Conservation (phyloP, 1,140 invertebrate species). For the Probaryconus sp. region DNA sequence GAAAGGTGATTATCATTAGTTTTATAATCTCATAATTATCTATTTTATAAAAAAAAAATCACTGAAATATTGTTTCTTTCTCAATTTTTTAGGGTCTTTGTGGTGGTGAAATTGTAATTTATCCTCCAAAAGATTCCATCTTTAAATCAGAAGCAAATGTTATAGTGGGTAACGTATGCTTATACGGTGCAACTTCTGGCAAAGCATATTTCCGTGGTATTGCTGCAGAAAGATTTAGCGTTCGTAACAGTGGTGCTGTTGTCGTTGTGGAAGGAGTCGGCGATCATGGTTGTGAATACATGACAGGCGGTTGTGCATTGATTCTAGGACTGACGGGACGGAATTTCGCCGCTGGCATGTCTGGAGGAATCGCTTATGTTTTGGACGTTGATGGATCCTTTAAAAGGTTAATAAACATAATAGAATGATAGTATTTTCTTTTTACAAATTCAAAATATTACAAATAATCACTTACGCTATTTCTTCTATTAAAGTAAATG, state of each 20-base stretch:
- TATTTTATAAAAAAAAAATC: constrained; percentile 13
- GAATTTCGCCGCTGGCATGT: constrained; percentile 99
- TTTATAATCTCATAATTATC: not conserved
- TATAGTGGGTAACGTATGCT: constrained; percentile 98
- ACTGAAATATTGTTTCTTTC: not conserved
- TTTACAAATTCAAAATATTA: too few relatives aligned
- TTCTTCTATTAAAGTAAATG: constrained; percentile 85
- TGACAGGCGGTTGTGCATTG: constrained; percentile 96
- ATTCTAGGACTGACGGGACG: constrained; percentile 96
- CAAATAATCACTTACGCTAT: too few relatives aligned
- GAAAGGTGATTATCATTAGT: constrained; percentile 75
- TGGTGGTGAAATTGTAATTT: constrained; percentile 96
- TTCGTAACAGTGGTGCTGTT: constrained; percentile 96
- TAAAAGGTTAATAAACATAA: constrained; percentile 76
- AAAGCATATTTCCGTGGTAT: constrained; percentile 97
- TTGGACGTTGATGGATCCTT: constrained; percentile 93
- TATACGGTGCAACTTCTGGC: constrained; percentile 98
- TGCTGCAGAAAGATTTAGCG: constrained; percentile 98
- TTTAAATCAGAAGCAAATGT: constrained; percentile 96
- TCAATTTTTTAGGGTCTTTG: constrained; percentile 84
- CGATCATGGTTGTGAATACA: constrained; percentile 99
- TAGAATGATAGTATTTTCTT: too few relatives aligned
- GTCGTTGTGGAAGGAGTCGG: constrained; percentile 96
- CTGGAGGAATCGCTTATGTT: constrained; percentile 97
- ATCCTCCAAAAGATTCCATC: constrained; percentile 90